Conservation (phyloP, 2,888 invertebrate species). For the Nysson spinosus region DNA sequence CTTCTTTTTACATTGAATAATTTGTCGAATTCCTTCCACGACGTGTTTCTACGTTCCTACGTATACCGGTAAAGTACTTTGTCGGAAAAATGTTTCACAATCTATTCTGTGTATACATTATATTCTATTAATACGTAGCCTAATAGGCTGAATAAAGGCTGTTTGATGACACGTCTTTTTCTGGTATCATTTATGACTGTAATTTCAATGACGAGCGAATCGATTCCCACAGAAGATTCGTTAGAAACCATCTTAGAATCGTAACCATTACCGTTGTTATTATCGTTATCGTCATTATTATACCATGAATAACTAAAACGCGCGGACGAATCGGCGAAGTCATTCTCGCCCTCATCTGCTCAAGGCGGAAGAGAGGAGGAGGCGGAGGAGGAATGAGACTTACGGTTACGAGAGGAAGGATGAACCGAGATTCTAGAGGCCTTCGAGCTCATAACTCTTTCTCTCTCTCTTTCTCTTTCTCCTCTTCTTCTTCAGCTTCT, state of each 20-base stretch:
- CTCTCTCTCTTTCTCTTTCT: slow-evolving; percentile 10
- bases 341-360: slow-evolving; percentile 48
- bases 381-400: slow-evolving; percentile 33
- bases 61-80: no score
- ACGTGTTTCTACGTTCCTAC: no score
- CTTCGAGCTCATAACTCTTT: slow-evolving; percentile 38
- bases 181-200: no score
- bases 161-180: slow-evolving; percentile 43
- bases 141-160: slow-evolving; percentile 19
- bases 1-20: no score
- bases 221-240: slow-evolving; percentile 42
- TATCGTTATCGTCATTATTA: slow-evolving; percentile 63
- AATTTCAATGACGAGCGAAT: no score
- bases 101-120: no score
- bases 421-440: slow-evolving; percentile 40
- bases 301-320: slow-evolving; percentile 59
- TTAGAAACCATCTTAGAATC: slow-evolving; percentile 40
- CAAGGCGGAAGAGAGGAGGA: slow-evolving; percentile 9
- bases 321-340: slow-evolving; percentile 53
- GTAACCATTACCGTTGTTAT: slow-evolving; percentile 61
- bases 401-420: slow-evolving; percentile 32
- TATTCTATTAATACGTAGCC: no score
- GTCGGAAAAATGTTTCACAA: no score
- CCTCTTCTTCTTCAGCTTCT: slow-evolving; percentile 16
- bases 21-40: no score